phyloP scores from a whole-genome alignment of 2,113 vertebrate genomes.

The Burhinus bistriatus region DNA sequence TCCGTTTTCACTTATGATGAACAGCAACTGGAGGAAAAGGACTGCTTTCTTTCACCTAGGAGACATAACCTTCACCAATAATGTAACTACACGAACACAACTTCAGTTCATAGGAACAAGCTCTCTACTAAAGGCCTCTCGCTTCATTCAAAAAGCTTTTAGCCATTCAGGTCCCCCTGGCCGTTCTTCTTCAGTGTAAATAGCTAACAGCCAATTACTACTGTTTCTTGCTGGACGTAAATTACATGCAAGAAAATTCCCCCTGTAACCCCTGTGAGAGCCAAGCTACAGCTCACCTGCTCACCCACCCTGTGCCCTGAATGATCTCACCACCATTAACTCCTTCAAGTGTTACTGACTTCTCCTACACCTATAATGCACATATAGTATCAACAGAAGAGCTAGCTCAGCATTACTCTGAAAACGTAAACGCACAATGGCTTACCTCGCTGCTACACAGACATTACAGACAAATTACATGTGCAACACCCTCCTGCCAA shows the following conservation, averaged over 20 bases:
- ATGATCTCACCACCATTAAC: not conserved
- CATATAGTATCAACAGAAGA: not conserved
- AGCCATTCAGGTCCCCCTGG: not conserved
- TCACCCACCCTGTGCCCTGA: not conserved
- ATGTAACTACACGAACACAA: not conserved
- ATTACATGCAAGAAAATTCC: not conserved
- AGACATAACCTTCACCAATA: not conserved
- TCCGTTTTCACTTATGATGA: not conserved
- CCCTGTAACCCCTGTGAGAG: not conserved
- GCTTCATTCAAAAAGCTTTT: not conserved
- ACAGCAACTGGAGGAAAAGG: not conserved
- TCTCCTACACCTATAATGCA: not conserved
- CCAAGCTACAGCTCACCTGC: not conserved
- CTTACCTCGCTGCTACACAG: not conserved
- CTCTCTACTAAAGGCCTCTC: not conserved
- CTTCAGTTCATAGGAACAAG: not conserved
- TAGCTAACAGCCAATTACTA: not conserved
- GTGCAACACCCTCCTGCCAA: not conserved
- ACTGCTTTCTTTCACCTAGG: not conserved
- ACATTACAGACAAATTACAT: not conserved
- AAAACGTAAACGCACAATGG: not conserved
- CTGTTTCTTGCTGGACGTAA: not conserved
- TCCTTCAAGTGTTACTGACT: not conserved
- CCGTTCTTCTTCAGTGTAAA: not conserved
- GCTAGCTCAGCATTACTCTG: not conserved